Conservation (phyloP, 2,113 vertebrate genomes). For the Litocranius walleri region DNA sequence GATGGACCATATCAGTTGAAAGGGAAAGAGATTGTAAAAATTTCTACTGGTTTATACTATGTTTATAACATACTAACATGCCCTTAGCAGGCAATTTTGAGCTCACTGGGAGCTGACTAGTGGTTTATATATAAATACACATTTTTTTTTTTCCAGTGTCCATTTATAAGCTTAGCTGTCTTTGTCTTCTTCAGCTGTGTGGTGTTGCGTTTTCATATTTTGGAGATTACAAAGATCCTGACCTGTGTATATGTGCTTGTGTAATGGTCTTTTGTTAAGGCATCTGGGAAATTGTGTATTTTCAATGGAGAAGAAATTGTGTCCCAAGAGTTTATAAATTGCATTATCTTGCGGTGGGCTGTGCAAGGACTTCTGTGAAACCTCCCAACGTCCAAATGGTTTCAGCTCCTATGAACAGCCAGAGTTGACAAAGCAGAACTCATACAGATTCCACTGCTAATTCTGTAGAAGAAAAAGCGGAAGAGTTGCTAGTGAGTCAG, state of each 20-base stretch:
- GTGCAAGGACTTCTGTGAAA: not conserved
- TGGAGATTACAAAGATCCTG: not conserved
- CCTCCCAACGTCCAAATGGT: not conserved
- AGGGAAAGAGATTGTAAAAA: not conserved
- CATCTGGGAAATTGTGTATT: not conserved
- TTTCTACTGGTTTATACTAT: not conserved
- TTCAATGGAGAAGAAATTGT: not conserved
- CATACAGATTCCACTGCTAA: not conserved
- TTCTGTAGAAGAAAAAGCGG: constrained; percentile 10
- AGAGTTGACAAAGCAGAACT: constrained; percentile 31
- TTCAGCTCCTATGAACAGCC: not conserved
- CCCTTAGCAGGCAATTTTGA: not conserved
- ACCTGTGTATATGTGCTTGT: not conserved
- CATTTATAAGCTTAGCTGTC: not conserved
- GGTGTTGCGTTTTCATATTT: not conserved
- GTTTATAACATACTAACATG: not conserved
- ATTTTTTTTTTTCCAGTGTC: not conserved
- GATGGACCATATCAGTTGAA: not conserved
- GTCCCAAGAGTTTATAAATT: not conserved
- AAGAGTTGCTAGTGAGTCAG: constrained; percentile 17
- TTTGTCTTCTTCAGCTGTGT: not conserved
- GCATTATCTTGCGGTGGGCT: not conserved
- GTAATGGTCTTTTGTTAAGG: not conserved
- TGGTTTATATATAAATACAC: not conserved
- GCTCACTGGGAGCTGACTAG: not conserved